Base-by-base conservation (phyloP, 2,888 invertebrate genomes). In the Hyposoter dolosus region DNA sequence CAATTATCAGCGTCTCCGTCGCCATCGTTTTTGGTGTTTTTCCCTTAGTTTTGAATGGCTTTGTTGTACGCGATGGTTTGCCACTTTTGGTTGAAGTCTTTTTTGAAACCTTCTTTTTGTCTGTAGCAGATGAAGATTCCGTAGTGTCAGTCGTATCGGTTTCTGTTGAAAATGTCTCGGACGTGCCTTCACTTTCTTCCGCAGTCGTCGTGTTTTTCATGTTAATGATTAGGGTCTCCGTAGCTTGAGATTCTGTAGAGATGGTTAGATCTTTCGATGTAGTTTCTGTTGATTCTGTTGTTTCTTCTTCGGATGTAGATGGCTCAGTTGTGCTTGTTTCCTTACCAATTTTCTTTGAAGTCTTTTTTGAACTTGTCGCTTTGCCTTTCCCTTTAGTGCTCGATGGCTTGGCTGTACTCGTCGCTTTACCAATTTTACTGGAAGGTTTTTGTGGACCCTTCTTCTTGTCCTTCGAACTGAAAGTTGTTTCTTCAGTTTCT, bases 231-330 rank as follows among this genome's bases (percentile, higher is more conserved):
- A 23, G 12, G 3, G 23, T 23, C 56, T 56, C 56, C 23, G 56
- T 56, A 1, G 3, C 23, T 23, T 19, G 23, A 9, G 4, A 4
- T 23, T 50, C 47, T 17, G 47, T 65, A 3, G 65, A 17, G 47
- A 50, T 50, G 0, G 17, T 50, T 50, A n/a, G 6, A 50, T 50
- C 47, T 1, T 28, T 10, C 3, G 15, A 17, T n/a, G 7, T 17
- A 32, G 40, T 53, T 68, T 40, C 65, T 12, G 56, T 68, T 17
- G 56, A 60, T 6, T 76, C 69, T 19, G 50, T 82, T 9, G 47
- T 19, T 43, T 35, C 32, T 17, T 12, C 68, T 0, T 43, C 35
- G 43, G 12, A 6, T 6, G 1, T 17, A 23, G 68, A 69, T 10
- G 5, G 19, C 5, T 68, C 10, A 23, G 68, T 19, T 68, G 43